Percentiles rank a stretch among this genome's conserved stretches.
phyloP scores from a whole-genome alignment of 1,140 invertebrate species.

The Drosophila pallidifrons region DNA sequence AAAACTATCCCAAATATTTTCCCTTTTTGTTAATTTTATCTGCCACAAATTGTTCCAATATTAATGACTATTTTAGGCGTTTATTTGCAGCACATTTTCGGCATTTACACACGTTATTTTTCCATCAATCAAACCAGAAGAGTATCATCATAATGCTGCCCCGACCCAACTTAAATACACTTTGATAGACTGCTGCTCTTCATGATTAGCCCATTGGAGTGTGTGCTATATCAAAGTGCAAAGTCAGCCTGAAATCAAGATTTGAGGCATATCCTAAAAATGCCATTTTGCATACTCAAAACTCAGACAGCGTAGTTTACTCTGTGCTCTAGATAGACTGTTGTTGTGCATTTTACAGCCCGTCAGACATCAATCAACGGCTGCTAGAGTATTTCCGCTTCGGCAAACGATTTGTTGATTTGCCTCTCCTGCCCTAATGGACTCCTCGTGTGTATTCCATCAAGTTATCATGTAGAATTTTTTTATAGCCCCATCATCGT shows the following conservation, averaged over 20 bases:
- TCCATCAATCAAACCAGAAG: neutral
- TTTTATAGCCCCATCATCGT: conserved; percentile 30
- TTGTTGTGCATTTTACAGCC: neutral
- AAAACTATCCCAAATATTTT: too few relatives aligned
- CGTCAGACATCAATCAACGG: neutral
- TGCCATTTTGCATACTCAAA: neutral
- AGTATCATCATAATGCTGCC: neutral
- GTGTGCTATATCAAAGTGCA: neutral
- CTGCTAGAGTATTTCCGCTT: neutral
- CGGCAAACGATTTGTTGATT: neutral
- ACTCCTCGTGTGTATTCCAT: conserved; percentile 23
- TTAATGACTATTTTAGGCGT: too few relatives aligned
- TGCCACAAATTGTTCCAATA: too few relatives aligned
- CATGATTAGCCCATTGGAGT: neutral
- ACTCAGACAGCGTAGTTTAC: neutral
- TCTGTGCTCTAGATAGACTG: neutral
- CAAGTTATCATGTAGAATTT: conserved; percentile 23
- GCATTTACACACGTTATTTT: too few relatives aligned
- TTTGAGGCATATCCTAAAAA: too few relatives aligned
- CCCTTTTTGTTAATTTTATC: too few relatives aligned
- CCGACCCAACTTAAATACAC: neutral
- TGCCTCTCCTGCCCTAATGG: conserved; percentile 9
- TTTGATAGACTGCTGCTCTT: neutral
- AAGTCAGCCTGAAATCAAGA: neutral
- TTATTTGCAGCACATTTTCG: too few relatives aligned